A percentile compares a stretch with the other conserved stretches of the same genome.
Evolutionary conservation across 2,797 vertebrate genomes (phyloP).

Genomic region (Poecilia picta): DNA sequence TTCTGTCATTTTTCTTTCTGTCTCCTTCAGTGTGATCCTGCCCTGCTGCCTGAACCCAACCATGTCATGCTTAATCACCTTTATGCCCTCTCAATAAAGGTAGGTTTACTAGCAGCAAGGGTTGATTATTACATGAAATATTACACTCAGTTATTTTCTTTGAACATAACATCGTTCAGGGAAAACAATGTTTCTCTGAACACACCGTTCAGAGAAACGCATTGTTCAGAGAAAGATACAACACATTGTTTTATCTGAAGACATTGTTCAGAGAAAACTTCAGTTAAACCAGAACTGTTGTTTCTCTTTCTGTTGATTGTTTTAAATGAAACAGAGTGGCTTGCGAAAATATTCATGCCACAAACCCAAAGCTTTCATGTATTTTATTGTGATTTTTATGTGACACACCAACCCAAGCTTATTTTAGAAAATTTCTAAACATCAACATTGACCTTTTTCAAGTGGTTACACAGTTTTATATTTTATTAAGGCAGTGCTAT

Average conservation of each 20-base stretch:
- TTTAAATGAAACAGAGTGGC: background rate
- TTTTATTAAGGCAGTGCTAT: background rate
- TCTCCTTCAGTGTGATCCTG: slow-evolving; percentile 90
- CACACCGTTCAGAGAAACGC: no score
- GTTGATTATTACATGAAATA: background rate
- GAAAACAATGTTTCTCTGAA: no score
- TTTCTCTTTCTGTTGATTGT: background rate
- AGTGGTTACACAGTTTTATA: background rate
- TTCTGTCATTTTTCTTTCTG: slow-evolving; percentile 11
- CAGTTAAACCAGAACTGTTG: background rate
- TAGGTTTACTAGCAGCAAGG: slow-evolving; percentile 57
- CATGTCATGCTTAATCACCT: slow-evolving; percentile 98
- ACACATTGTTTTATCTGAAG: no score
- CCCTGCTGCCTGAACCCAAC: slow-evolving; percentile 95
- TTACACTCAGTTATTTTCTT: background rate
- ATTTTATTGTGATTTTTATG: background rate
- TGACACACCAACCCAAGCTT: background rate
- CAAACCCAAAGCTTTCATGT: background rate
- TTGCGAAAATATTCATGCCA: background rate
- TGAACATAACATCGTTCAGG: no score
- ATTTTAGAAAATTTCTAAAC: background rate
- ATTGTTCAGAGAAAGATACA: no score
- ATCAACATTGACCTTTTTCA: background rate
- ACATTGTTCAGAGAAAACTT: background rate
- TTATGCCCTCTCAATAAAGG: slow-evolving; percentile 97